A percentile compares a stretch with the other conserved stretches of the same genome.
Evolutionary conservation across 2,888 invertebrate species (phyloP).

Genomic region (Pyrrhia umbra): DNA sequence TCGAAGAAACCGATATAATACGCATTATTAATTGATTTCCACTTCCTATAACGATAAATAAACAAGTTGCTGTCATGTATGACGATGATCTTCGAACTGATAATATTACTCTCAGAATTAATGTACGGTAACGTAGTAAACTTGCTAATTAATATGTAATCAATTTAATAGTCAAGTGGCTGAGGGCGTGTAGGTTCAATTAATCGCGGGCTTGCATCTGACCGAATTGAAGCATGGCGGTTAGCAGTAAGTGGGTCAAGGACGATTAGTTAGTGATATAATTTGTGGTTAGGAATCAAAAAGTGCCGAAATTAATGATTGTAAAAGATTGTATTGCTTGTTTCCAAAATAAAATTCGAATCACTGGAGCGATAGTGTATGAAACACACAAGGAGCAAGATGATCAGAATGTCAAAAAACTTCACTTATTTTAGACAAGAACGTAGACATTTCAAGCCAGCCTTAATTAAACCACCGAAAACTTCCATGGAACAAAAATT

Average conservation of each 20-base stretch:
- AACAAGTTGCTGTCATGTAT: constrained; percentile 16
- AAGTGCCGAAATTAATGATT: background rate
- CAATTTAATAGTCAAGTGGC: constrained; percentile 17
- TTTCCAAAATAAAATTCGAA: no score
- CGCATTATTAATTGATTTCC: constrained; percentile 27
- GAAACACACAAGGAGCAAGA: no score
- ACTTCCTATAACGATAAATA: constrained; percentile 36
- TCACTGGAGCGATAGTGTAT: no score
- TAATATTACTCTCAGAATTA: constrained; percentile 17
- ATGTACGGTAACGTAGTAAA: constrained; percentile 21
- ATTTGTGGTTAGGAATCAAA: constrained; percentile 8
- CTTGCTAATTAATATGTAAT: constrained; percentile 39
- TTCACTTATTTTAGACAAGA: no score
- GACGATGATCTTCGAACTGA: background rate
- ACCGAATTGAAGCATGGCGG: constrained; percentile 11
- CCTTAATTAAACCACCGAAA: constrained; percentile 9
- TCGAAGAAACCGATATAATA: constrained; percentile 26
- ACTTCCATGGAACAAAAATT: constrained; percentile 11
- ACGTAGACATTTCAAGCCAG: background rate
- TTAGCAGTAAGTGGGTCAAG: constrained; percentile 35
- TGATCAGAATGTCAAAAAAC: no score
- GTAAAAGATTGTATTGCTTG: background rate
- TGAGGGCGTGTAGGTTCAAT: constrained; percentile 13
- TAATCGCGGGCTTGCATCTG: constrained; percentile 22
- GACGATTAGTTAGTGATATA: constrained; percentile 6